Percentiles rank a stretch among this genome's conserved stretches.
Conservation (phyloP, 1,140 invertebrate genomes). For the Drosophila watanabei region DNA sequence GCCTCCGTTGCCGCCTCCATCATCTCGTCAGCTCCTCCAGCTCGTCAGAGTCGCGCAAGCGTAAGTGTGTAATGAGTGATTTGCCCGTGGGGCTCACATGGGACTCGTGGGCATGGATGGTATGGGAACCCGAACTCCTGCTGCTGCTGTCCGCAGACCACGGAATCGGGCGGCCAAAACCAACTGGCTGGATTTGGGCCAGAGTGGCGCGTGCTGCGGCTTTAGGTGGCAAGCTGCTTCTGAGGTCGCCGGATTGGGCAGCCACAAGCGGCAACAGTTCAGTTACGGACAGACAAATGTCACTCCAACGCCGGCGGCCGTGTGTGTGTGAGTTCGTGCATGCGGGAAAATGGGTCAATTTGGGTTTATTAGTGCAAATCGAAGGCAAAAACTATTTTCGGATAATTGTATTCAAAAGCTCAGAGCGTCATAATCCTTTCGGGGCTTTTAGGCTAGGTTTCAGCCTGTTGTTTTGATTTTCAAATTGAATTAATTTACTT, state of each 20-base stretch:
- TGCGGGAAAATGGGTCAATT: conserved; percentile 44
- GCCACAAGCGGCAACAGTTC: conserved; percentile 65
- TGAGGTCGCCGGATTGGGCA: conserved; percentile 67
- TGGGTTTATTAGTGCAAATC: conserved; percentile 48
- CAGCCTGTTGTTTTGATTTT: neutral
- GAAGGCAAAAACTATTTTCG: conserved; percentile 26
- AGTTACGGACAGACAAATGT: conserved; percentile 69
- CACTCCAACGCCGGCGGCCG: conserved; percentile 29
- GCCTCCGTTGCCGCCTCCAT: conserved; percentile 8
- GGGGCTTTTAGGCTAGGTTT: neutral
- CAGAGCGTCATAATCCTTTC: conserved; percentile 2
- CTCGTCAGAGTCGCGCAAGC: conserved; percentile 59
- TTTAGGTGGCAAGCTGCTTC: conserved; percentile 73
- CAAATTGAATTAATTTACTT: conserved; percentile 7
- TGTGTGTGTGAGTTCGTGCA: conserved; percentile 32
- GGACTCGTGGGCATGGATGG: conserved; percentile 23
- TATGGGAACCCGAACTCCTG: neutral
- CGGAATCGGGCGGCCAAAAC: conserved; percentile 63
- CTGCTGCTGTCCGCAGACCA: conserved; percentile 26
- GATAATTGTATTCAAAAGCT: conserved; percentile 11
- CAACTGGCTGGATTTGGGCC: conserved; percentile 72
- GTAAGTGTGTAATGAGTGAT: conserved; percentile 83
- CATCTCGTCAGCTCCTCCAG: conserved; percentile 28
- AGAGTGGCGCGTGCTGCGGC: conserved; percentile 78
- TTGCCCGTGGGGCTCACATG: conserved; percentile 72